A percentile compares a stretch with the other conserved stretches of the same genome.
phyloP scores from a whole-genome alignment of 2,113 vertebrate species.

The Hippocampus mohnikei region DNA sequence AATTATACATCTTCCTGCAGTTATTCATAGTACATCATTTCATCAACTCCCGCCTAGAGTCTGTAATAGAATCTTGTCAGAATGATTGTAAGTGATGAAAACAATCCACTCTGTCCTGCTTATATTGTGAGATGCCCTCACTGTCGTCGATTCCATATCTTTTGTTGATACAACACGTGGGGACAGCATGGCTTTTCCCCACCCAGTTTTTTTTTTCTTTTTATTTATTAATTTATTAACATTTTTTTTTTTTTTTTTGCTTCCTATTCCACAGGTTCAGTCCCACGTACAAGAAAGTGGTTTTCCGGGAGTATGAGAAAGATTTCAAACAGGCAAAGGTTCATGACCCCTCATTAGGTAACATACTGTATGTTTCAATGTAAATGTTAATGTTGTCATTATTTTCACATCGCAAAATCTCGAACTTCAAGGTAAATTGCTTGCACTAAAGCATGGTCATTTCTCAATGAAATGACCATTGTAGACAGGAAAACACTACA shows the following conservation, averaged over 20 bases:
- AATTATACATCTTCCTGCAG: too few relatives aligned
- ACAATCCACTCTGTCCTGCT: slow-evolving; percentile 8
- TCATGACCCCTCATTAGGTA: slow-evolving; percentile 80
- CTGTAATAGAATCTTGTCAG: neutral
- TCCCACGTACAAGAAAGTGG: slow-evolving; percentile 83
- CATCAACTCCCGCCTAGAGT: neutral
- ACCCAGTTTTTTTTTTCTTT: slow-evolving; percentile 5
- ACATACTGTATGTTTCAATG: slow-evolving; percentile 13
- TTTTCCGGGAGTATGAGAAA: slow-evolving; percentile 88
- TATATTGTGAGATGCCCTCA: neutral
- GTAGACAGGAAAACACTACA: too few relatives aligned
- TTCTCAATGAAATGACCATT: too few relatives aligned
- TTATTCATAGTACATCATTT: neutral
- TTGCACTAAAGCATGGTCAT: too few relatives aligned
- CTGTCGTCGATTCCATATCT: slow-evolving; percentile 2
- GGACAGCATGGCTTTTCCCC: neutral
- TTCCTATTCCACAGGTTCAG: slow-evolving; percentile 43
- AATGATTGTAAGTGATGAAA: neutral
- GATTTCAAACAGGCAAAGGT: slow-evolving; percentile 81
- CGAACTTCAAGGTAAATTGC: too few relatives aligned
- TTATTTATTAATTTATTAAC: slow-evolving; percentile 14
- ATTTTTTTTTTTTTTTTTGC: too few relatives aligned
- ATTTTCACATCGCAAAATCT: too few relatives aligned
- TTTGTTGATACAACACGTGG: neutral
- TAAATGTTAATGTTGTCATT: neutral